phyloP scores from a whole-genome alignment of 2,888 invertebrate genomes.

The Aphodius sticticus region DNA sequence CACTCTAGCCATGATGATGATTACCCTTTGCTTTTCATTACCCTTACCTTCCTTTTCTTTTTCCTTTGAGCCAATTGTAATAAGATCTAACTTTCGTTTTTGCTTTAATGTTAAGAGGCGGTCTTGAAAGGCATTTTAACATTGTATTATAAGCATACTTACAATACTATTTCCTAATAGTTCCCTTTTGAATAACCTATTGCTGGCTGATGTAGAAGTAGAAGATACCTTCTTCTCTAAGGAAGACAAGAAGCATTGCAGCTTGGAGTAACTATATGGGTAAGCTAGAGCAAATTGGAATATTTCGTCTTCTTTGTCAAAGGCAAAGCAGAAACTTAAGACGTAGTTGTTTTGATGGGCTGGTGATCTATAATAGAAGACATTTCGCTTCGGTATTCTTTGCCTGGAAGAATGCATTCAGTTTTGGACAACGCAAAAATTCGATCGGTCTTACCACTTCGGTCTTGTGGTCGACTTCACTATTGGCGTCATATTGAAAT shows the following conservation, averaged over 20 bases:
- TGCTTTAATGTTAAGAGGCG: conserved; percentile 69
- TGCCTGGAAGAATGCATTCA: conserved; percentile 65
- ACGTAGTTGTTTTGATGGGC: conserved; percentile 91
- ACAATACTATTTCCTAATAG: conserved; percentile 74
- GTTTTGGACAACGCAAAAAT: background rate
- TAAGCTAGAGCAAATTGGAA: conserved; percentile 95
- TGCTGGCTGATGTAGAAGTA: conserved; percentile 57
- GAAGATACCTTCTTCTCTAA: conserved; percentile 66
- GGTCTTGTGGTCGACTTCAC: conserved; percentile 90
- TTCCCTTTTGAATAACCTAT: conserved; percentile 72
- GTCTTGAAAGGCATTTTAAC: too few relatives aligned
- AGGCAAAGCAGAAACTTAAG: conserved; percentile 91
- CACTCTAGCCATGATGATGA: conserved; percentile 86
- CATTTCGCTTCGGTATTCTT: conserved; percentile 79
- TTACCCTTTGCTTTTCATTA: conserved; percentile 72
- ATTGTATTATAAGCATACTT: conserved; percentile 45
- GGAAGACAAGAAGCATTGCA: conserved; percentile 83
- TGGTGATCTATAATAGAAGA: conserved; percentile 92
- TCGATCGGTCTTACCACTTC: conserved; percentile 79
- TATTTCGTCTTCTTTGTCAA: conserved; percentile 93
- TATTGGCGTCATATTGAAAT: conserved; percentile 91
- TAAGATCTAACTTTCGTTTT: conserved; percentile 87
- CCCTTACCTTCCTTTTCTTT: conserved; percentile 49
- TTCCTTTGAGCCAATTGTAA: conserved; percentile 76
- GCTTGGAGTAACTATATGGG: conserved; percentile 94